Evolutionary conservation across 2,888 invertebrate genomes (phyloP).

Genomic region (Ommatoiulus sabulosus): DNA sequence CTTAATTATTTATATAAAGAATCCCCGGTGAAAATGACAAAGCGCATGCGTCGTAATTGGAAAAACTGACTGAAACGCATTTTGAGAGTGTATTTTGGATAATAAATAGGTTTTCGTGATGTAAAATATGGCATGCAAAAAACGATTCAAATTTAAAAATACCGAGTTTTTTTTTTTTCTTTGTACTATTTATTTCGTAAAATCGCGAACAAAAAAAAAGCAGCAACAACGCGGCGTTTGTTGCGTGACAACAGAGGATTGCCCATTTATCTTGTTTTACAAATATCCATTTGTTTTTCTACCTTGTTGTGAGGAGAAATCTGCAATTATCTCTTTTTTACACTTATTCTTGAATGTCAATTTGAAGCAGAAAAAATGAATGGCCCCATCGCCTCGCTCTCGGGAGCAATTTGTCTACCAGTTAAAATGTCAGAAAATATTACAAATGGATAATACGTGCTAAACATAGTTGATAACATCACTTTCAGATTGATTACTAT

Average conservation of each 20-base stretch:
- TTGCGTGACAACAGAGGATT: constrained; percentile 36
- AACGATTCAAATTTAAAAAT: constrained; percentile 39
- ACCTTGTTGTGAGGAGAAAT: constrained; percentile 31
- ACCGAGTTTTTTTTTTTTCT: neutral
- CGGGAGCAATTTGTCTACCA: constrained; percentile 16
- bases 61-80: constrained; percentile 26
- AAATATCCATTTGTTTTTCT: constrained; percentile 36
- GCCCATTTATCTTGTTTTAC: constrained; percentile 40
- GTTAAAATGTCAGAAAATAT: constrained; percentile 43
- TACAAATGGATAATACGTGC: constrained; percentile 43
- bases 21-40: neutral
- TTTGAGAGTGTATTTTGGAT: neutral
- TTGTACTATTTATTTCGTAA: neutral
- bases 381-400: constrained; percentile 25
- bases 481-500: constrained; percentile 36
- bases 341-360: constrained; percentile 40
- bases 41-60: neutral
- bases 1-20: constrained; percentile 3
- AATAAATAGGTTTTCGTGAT: constrained; percentile 23
- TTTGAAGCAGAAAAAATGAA: constrained; percentile 21
- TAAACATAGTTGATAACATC: constrained; percentile 43
- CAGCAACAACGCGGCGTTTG: constrained; percentile 2
- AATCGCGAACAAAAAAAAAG: neutral
- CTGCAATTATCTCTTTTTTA: constrained; percentile 43
- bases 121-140: constrained; percentile 35